These are phyloP conservation scores for Atrichornis clamosus DNA, from an alignment of 2,113 vertebrate species.

Conservation along the genomic window DNA sequence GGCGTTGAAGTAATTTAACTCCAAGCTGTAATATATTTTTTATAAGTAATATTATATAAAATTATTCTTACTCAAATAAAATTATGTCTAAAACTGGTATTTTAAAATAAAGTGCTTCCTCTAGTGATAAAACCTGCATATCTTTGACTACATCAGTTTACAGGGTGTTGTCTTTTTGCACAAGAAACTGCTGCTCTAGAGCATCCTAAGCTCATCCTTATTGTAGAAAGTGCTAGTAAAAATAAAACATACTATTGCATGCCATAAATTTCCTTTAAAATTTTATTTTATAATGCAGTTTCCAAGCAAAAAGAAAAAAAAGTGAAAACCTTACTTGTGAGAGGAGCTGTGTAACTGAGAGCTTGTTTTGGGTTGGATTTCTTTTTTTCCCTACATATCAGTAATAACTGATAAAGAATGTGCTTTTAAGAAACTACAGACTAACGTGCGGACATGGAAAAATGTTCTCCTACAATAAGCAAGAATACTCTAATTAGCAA, in stretches of 20 bases:
- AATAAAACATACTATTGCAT: background rate
- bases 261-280: background rate
- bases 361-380: background rate
- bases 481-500: conserved; percentile 70
- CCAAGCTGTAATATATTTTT: background rate
- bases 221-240: background rate
- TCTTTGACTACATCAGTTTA: background rate
- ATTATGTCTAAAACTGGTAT: conserved; percentile 29
- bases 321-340: background rate
- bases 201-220: background rate
- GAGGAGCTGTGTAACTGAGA: background rate
- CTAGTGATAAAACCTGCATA: background rate
- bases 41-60: background rate
- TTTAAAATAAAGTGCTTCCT: conserved; percentile 35
- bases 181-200: background rate
- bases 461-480: conserved; percentile 24
- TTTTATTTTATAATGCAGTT: background rate
- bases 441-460: background rate
- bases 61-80: conserved; percentile 11
- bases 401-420: conserved; percentile 6
- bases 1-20: background rate
- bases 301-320: background rate
- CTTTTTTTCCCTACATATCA: background rate
- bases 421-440: conserved; percentile 35
- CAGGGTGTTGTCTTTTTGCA: background rate